Conservation (phyloP, 1,140 invertebrate species). For the Drosophila carrolli region DNA sequence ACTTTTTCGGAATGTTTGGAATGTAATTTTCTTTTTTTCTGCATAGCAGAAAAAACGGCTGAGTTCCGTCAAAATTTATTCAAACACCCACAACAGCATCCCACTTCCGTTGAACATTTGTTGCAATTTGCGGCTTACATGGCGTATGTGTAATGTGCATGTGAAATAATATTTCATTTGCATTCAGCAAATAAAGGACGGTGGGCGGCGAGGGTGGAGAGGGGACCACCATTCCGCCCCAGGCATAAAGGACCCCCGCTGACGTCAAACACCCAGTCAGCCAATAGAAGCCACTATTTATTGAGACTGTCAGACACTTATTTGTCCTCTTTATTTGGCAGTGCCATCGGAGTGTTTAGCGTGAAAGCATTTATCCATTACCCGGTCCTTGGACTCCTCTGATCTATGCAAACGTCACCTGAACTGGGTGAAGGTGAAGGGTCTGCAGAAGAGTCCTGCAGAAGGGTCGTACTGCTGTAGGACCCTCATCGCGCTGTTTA, state of each 20-base stretch:
- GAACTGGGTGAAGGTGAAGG: slow-evolving; percentile 24
- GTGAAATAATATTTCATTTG: slow-evolving; percentile 45
- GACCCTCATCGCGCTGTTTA: slow-evolving; percentile 30
- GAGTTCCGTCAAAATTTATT: slow-evolving; percentile 34
- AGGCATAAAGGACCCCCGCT: slow-evolving; percentile 13
- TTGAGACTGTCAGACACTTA: slow-evolving; percentile 40
- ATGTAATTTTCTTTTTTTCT: slow-evolving; percentile 2
- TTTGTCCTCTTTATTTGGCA: slow-evolving; percentile 48
- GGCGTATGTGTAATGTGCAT: slow-evolving; percentile 54
- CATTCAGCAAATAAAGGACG: slow-evolving; percentile 24
- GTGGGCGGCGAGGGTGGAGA: not conserved
- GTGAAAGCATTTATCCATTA: slow-evolving; percentile 51
- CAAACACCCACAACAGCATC: slow-evolving; percentile 16
- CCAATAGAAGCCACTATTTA: slow-evolving; percentile 32
- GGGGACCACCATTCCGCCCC: not conserved
- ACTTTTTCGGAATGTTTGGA: slow-evolving; percentile 20
- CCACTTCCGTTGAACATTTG: slow-evolving; percentile 40
- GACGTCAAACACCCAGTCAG: slow-evolving; percentile 32
- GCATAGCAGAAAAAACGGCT: slow-evolving; percentile 1
- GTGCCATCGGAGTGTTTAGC: slow-evolving; percentile 43
- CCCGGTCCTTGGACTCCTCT: slow-evolving; percentile 14
- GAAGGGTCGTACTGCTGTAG: slow-evolving; percentile 15
- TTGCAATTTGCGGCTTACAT: slow-evolving; percentile 39
- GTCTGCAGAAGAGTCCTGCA: not conserved
- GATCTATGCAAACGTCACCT: slow-evolving; percentile 31